Conservation (phyloP, 2,888 invertebrate genomes). For the Laspeyria flexula region DNA sequence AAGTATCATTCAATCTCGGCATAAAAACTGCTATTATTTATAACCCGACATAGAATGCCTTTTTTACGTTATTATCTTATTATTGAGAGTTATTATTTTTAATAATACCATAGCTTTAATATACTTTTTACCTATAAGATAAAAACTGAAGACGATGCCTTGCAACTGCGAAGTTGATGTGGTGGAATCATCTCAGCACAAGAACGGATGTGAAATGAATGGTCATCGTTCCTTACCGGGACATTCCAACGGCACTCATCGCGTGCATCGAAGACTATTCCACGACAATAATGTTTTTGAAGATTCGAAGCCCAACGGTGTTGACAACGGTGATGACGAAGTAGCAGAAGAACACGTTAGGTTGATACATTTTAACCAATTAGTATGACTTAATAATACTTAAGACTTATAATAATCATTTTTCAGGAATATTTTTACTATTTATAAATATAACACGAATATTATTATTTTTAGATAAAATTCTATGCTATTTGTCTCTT, state of each 20-base stretch:
- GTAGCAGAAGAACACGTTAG: constrained; percentile 59
- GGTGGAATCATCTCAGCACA: constrained; percentile 44
- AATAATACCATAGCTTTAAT: background rate
- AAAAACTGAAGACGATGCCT: constrained; percentile 51
- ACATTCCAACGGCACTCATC: constrained; percentile 48
- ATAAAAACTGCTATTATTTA: background rate
- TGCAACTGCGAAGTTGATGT: constrained; percentile 59
- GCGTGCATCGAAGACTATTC: constrained; percentile 62
- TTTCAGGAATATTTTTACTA: too few species aligned
- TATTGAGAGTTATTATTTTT: background rate
- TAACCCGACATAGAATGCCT: background rate
- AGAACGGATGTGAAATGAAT: constrained; percentile 52
- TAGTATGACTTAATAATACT: too few species aligned
- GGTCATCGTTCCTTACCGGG: constrained; percentile 26
- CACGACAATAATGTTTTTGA: constrained; percentile 51
- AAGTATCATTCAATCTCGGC: background rate
- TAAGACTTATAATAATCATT: too few species aligned
- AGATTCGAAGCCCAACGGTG: constrained; percentile 22
- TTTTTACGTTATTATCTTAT: background rate
- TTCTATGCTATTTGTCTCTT: background rate
- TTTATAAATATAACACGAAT: background rate
- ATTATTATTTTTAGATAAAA: background rate
- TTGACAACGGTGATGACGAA: constrained; percentile 29
- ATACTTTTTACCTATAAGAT: constrained; percentile 16
- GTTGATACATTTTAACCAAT: constrained; percentile 45